These are phyloP conservation scores for Platanista minor DNA, from an alignment of 2,113 vertebrate genomes.

Conservation along the genomic window DNA sequence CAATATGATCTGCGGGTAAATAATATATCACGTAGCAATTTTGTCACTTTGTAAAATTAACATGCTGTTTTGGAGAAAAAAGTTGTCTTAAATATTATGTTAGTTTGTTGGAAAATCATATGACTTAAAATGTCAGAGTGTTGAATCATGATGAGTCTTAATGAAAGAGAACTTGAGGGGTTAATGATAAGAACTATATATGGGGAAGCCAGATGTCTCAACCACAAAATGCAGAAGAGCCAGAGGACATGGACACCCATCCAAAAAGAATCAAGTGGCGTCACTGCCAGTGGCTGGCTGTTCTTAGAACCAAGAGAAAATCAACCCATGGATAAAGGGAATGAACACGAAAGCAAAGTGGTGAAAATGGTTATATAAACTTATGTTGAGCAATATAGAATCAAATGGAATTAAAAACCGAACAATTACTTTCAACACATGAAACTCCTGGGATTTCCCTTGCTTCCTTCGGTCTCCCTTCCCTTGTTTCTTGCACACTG, in stretches of 20 bases:
- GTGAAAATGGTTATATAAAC: not conserved
- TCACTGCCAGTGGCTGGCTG: not conserved
- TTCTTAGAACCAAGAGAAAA: not conserved
- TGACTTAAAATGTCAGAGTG: not conserved
- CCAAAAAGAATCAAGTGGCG: not conserved
- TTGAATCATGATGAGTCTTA: not conserved
- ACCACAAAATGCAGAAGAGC: not conserved
- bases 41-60: not conserved
- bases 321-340: not conserved
- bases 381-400: not conserved
- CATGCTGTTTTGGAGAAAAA: not conserved
- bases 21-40: not conserved
- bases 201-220: not conserved
- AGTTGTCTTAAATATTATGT: not conserved
- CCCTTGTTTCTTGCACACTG: not conserved
- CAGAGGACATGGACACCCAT: not conserved
- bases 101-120: not conserved
- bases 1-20: not conserved
- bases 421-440: not conserved
- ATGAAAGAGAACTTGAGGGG: not conserved
- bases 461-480: not conserved
- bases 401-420: not conserved
- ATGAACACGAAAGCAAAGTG: not conserved
- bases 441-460: not conserved
- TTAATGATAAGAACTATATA: not conserved